These are phyloP conservation scores for Crotalus horridus DNA, from an alignment of 2,113 vertebrate species.

Conservation along the genomic window DNA sequence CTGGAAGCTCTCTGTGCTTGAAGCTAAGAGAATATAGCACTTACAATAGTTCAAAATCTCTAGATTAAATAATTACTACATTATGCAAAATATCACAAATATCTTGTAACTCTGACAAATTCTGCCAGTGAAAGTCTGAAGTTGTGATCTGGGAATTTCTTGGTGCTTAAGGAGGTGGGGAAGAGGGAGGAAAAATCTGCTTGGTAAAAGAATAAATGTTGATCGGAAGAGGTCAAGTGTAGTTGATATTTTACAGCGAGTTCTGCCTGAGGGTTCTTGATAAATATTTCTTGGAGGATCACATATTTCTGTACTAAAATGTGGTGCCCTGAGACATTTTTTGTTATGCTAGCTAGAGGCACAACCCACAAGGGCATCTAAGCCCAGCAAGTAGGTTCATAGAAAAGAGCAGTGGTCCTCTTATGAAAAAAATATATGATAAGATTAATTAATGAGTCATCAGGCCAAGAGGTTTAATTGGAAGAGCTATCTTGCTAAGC, in stretches of 20 bases:
- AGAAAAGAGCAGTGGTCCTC: conserved; percentile 5
- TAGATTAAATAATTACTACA: not conserved
- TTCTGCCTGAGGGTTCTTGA: not conserved
- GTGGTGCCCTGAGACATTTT: not conserved
- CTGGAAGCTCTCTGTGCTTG: not conserved
- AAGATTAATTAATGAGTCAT: conserved; percentile 9
- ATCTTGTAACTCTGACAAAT: not conserved
- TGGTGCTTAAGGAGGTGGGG: not conserved
- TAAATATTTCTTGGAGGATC: conserved; percentile 6
- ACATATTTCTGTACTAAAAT: not conserved
- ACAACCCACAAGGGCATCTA: not conserved
- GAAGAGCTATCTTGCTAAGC: not conserved
- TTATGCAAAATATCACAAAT: not conserved
- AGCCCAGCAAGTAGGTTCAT: not conserved
- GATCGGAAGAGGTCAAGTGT: not conserved
- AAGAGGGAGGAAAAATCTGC: not conserved
- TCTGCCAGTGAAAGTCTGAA: not conserved
- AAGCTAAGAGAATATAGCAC: no score
- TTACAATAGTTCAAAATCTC: not conserved
- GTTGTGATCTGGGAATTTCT: not conserved
- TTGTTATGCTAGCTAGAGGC: not conserved
- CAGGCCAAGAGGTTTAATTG: not conserved
- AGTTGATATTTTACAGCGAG: not conserved
- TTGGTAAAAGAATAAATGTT: not conserved
- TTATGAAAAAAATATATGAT: not conserved